Base-by-base conservation (phyloP, 2,888 invertebrate genomes). In the Drosophila suboccidentalis region DNA sequence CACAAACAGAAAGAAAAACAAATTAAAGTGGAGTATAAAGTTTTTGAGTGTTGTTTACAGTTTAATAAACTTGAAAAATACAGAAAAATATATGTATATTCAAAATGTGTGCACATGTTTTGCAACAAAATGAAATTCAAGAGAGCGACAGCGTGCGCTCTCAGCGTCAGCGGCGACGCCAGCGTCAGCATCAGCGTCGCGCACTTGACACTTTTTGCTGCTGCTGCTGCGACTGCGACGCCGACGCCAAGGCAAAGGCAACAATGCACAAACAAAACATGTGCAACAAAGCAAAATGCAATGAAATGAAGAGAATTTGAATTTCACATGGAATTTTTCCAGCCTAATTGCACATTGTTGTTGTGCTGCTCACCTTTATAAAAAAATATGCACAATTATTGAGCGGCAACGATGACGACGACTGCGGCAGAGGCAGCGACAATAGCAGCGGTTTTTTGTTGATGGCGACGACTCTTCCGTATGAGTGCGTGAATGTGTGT, bases 381-480 rank as follows among this genome's bases (percentile, higher is more conserved):
- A 59, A 62, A 72, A 66, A 75, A 80, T 80, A 76, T 80, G 71
- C 83, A 74, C 81, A 77, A 59, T 68, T 70, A 81, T 65, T 71
- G 55, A 71, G 70, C 61, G 55, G 53, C 68, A 49, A 54, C 57
- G 47, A 15, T 29, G 26, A 49, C 34, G 29, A 19, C 49, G 46
- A 46, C 26, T 32, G 19, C 55, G 54, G 58, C 53, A 29, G 8
- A 29, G 5, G 29, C 26, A 29, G 32, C 39, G 41, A 15, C 38
- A 26, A 17, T 3, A 19, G 43, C 46, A 34, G 34, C 63, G 51
- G 36, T 61, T 60, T 69, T 62, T 74, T 62, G 65, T 51, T 75
- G 71, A 17, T 62, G 55, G 65, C 47, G 67, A 57, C 61, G 62
- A 80, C 81, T 84, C 84, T 84, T 89, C 83, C 89, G 84, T 58